Evolutionary conservation across 2,888 invertebrate species (phyloP).

Genomic region (Serripes groenlandicus): DNA sequence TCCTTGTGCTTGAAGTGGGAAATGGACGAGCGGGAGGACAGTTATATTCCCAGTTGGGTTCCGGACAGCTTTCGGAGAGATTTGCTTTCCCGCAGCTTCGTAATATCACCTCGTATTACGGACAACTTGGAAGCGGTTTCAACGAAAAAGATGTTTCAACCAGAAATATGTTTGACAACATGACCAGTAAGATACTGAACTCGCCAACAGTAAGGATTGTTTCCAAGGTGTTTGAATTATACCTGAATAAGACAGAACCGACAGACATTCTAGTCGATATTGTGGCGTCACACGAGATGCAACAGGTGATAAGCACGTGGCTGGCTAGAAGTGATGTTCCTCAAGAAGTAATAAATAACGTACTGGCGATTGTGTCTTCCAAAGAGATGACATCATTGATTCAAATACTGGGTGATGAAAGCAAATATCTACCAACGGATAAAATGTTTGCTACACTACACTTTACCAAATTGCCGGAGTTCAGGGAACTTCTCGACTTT

Average conservation of each 20-base stretch:
- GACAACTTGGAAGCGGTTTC: too few species aligned
- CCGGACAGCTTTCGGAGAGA: too few species aligned
- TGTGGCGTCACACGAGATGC: conserved; percentile 1
- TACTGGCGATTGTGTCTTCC: neutral
- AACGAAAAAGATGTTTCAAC: too few species aligned
- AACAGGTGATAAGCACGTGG: conserved; percentile 1
- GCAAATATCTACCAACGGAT: neutral
- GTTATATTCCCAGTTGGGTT: too few species aligned
- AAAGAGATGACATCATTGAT: neutral
- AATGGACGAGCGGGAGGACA: too few species aligned
- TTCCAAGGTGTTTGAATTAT: neutral
- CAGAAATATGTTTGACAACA: too few species aligned
- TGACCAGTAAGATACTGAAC: neutral
- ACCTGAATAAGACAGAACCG: neutral
- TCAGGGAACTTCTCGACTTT: neutral
- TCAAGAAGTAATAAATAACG: neutral
- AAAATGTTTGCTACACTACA: neutral
- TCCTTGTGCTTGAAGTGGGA: too few species aligned
- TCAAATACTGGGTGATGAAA: neutral
- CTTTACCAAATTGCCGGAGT: conserved; percentile 2
- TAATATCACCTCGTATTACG: too few species aligned
- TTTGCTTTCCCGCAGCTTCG: too few species aligned
- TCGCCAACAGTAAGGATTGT: neutral
- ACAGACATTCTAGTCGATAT: neutral
- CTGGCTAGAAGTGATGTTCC: neutral